Evolutionary conservation across 2,113 vertebrate species (phyloP).

Genomic region (human): GRCh38 chr6:125258501-125259000

Average conservation of each 20-base stretch:
- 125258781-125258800: not conserved
- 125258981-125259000: conserved; percentile 18
- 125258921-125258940: not conserved
- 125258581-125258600: conserved; percentile 58
- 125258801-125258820: not conserved
- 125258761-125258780: not conserved
- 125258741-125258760: not conserved
- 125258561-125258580: conserved; percentile 48
- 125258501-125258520: not conserved
- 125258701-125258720: not conserved
- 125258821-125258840: not conserved
- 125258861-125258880: not conserved
- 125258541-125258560: conserved; percentile 38
- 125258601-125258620: conserved; percentile 59
- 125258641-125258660: conserved; percentile 36
- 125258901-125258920: not conserved
- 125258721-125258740: not conserved
- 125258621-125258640: conserved; percentile 35
- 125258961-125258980: not conserved
- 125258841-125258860: not conserved
- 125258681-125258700: not conserved
- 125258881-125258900: not conserved
- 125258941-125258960: not conserved
- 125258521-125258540: not conserved
- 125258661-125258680: not conserved